A percentile compares a stretch with the other conserved stretches of the same genome.
Evolutionary conservation across 2,797 vertebrate genomes (phyloP).

Genomic region (Hyperoplus lanceolatus): DNA sequence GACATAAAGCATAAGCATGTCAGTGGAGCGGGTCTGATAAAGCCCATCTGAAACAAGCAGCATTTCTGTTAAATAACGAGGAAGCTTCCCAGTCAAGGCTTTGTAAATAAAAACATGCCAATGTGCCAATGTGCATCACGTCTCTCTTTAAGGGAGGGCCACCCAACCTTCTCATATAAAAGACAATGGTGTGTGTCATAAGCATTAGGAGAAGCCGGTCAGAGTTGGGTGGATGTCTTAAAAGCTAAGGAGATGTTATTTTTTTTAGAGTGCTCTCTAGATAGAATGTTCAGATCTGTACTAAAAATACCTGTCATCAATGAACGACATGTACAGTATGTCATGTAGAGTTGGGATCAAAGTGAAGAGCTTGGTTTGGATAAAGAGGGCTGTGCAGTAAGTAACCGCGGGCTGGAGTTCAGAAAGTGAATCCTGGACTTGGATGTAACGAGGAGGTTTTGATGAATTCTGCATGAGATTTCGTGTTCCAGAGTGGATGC

Average conservation of each 20-base stretch:
- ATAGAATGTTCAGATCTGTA: background rate
- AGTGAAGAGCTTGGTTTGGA: background rate
- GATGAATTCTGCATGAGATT: slow-evolving; percentile 7
- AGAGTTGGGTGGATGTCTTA: background rate
- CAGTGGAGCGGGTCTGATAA: no score
- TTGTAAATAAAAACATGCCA: no score
- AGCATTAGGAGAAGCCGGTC: background rate
- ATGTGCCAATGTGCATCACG: no score
- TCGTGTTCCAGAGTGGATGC: background rate
- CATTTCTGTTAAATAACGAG: no score
- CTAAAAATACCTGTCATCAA: background rate
- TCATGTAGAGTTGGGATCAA: background rate
- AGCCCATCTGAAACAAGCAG: no score
- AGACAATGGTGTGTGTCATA: no score
- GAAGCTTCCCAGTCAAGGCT: no score
- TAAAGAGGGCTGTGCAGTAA: background rate
- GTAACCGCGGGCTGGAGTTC: background rate
- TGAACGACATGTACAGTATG: no score
- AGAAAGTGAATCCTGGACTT: slow-evolving; percentile 1
- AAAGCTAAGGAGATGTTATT: background rate
- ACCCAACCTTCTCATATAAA: no score
- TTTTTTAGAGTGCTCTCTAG: background rate
- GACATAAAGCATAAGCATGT: no score
- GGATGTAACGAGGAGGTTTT: slow-evolving; percentile 1
- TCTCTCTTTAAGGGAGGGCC: no score